Percentiles rank a stretch among this genome's conserved stretches.
phyloP scores from a whole-genome alignment of 2,797 vertebrate species.

The Cichlasoma orientale region DNA sequence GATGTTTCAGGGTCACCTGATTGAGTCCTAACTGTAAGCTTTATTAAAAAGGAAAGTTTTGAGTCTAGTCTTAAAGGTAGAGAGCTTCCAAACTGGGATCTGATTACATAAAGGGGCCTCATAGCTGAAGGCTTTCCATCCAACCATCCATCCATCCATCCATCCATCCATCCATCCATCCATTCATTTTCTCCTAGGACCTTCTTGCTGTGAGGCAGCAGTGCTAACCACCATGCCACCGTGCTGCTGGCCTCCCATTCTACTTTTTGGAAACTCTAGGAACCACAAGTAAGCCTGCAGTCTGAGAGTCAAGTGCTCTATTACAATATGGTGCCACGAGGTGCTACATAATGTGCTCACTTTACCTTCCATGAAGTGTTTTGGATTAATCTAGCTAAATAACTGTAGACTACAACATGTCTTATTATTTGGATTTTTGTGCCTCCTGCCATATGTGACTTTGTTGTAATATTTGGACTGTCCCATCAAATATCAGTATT shows the following conservation, averaged over 20 bases:
- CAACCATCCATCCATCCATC: too few relatives aligned
- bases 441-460: background rate
- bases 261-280: background rate
- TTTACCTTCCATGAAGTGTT: background rate
- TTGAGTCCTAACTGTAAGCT: too few relatives aligned
- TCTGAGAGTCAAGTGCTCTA: background rate
- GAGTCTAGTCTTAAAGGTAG: too few relatives aligned
- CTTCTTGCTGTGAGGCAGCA: too few relatives aligned
- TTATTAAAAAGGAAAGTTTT: too few relatives aligned
- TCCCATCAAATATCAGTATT: background rate
- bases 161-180: background rate
- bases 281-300: background rate
- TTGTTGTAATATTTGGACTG: background rate
- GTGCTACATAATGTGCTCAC: background rate
- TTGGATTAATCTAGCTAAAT: background rate
- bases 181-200: too few relatives aligned
- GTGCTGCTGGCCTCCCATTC: background rate
- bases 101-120: background rate
- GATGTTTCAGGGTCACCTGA: too few relatives aligned
- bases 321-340: background rate
- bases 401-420: background rate
- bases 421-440: background rate
- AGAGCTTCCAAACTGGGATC: background rate
- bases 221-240: too few relatives aligned
- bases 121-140: background rate